Evolutionary conservation across 2,888 invertebrate genomes (phyloP), one percentile per base, ranked within the genome.

Genomic region (Folsomia candida): DNA sequence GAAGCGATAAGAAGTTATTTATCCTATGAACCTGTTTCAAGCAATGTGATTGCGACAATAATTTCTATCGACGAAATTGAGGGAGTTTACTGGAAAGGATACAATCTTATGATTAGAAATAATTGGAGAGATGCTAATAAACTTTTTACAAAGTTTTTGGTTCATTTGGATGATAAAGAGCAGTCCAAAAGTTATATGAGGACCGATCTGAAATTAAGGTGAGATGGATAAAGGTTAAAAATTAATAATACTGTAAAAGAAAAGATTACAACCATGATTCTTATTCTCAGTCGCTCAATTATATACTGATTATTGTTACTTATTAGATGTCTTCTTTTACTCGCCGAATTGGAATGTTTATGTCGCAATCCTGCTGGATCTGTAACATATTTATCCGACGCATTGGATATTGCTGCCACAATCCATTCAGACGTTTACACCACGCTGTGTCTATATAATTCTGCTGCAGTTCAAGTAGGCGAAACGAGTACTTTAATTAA

Each of bases 401-500:
- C 78, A 20, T 62, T 76, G 6, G 72, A 77, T 2, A 60, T 77
- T 18, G 72, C 78, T 2, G 54, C 60, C 24, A 22, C 62, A n/a
- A 69, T 75, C 37, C 71, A 63, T 57, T 73, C 77, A 0, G 78
- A 78, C 66, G 73, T 73, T 69, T 77, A 73, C 68, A 72, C 75
- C 18, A 68, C 75, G 0, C 59, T 77, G 0, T 76, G 73, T 47
- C 60, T 73, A 6, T 71, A 70, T 58, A 59, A 77, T 29, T 74
- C 77, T 14, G 72, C 77, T 37, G 69, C 73, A n/a, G 70, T 78
- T 59, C 78, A 78, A 72, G 78, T 77, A 71, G 57, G 29, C 58
- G 9, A 14, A 58, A 22, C 22, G 18, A 9, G n/a, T n/a, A n/a
- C n/a, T n/a, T n/a, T n/a, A n/a, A n/a, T n/a, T n/a, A n/a, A n/a